Evolutionary conservation across 2,113 vertebrate genomes (phyloP).

Genomic region (Xiphophorus couchianus): DNA sequence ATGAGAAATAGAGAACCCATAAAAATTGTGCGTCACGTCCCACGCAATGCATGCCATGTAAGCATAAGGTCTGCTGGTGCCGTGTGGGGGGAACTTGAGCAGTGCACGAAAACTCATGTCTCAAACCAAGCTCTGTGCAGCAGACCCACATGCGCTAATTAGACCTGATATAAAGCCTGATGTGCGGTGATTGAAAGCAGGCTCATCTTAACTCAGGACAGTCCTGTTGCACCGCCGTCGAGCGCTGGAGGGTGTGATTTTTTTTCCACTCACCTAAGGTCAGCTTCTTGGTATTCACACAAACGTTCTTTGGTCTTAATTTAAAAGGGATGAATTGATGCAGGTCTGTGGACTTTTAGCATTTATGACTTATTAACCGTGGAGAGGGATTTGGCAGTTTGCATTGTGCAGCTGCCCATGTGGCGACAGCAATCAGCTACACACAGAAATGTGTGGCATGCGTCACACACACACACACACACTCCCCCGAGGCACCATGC

Average conservation of each 20-base stretch:
- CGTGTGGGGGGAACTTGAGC: constrained; percentile 67
- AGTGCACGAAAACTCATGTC: constrained; percentile 75
- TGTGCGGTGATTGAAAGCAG: constrained; percentile 77
- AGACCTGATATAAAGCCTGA: constrained; percentile 77
- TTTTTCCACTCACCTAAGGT: constrained; percentile 67
- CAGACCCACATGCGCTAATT: constrained; percentile 72
- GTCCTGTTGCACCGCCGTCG: constrained; percentile 59
- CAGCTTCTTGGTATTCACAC: constrained; percentile 52
- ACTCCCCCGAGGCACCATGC: constrained; percentile 46
- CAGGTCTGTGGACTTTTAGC: constrained; percentile 39
- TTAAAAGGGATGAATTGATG: constrained; percentile 56
- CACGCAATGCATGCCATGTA: constrained; percentile 66
- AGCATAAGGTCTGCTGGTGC: constrained; percentile 70
- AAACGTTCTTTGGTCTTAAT: constrained; percentile 53
- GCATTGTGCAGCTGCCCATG: constrained; percentile 78
- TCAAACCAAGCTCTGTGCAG: constrained; percentile 69
- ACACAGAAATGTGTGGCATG: constrained; percentile 80
- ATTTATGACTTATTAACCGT: constrained; percentile 40
- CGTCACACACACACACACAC: constrained; percentile 25
- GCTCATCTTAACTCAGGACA: constrained; percentile 65
- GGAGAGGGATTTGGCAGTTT: constrained; percentile 53
- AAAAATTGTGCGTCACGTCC: constrained; percentile 73
- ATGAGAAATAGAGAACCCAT: constrained; percentile 61
- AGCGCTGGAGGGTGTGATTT: constrained; percentile 65
- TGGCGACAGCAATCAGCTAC: constrained; percentile 79